Evolutionary conservation across 64 coral and sea anemone genomes (phyloP).

Genomic region (Stylophora pistillata): DNA sequence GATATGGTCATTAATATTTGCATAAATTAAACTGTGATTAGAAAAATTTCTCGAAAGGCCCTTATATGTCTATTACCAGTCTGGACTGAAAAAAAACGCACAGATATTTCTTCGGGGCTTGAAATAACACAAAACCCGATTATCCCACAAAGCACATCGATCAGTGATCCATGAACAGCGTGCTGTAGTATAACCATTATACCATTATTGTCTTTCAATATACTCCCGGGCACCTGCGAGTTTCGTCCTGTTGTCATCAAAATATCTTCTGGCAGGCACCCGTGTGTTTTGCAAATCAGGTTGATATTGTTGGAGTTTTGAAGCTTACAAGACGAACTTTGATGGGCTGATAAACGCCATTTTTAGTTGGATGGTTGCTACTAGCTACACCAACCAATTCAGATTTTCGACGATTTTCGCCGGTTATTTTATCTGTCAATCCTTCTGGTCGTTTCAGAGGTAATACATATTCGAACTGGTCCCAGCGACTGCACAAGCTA

Average conservation of each 20-base stretch:
- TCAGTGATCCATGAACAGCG: background rate
- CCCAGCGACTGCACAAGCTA: background rate
- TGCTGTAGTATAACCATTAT: no score
- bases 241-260: background rate
- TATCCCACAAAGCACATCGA: background rate
- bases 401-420: no score
- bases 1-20: background rate
- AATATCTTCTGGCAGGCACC: background rate
- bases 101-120: background rate
- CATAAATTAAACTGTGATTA: background rate
- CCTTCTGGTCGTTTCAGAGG: no score
- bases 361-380: background rate
- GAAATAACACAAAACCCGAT: background rate
- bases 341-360: background rate
- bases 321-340: background rate
- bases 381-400: background rate
- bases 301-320: background rate
- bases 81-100: background rate
- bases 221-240: background rate
- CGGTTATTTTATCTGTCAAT: no score
- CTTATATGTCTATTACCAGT: background rate
- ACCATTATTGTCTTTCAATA: background rate
- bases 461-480: no score
- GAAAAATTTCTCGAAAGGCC: background rate
- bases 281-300: conserved; percentile 14